Evolutionary conservation across 2,888 invertebrate species (phyloP), one percentile per base, ranked within the genome.

Genomic region (Aleiodes alternator): DNA sequence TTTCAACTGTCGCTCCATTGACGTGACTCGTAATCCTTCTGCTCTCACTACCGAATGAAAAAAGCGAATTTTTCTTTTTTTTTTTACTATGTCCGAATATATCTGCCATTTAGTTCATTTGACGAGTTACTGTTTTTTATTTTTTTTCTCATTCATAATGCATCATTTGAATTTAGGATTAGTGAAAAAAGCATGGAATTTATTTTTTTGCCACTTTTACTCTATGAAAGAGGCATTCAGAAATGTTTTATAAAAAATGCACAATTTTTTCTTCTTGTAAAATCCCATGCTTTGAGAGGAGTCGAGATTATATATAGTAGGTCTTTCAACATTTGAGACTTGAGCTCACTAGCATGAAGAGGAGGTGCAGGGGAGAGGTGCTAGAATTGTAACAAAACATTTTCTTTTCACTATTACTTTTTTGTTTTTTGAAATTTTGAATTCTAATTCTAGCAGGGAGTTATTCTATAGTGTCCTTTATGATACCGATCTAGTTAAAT

Each of bases 1-100:
- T 61, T 61, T 57, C 57, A 14, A 34, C 38, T 48, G 51, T 61
- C 51, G 23, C 34, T 48, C 64, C 72, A 72, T 72, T 72, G 72
- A 72, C 64, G 53, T 38, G 51, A 72, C 51, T 72, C 72, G 38
- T 64, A 72, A 72, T 72, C 61, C 72, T 34, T 34, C n/a, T 12
- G 59, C 43, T 55, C 34, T 61, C 12, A 16, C 4, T 23, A 3
- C 1, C 69, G 11, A 43, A 53, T 16, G 69, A 56, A 61, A 72
- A 61, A 38, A 31, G 61, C 50, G 51, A 51, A 34, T 72, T 55
- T 70, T 61, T 34, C 34, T 34, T 6, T 4, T 6, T 6, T 34
- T 34, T n/a, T n/a, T n/a, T n/a, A n/a, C n/a, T 4, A 31, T 23
- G 53, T 38, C 61, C 38, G 43, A 43, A 38, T 61, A 43, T 61